These are phyloP conservation scores for Anastatus disparis DNA, from an alignment of 1,140 invertebrate genomes.

Conservation along the genomic window DNA sequence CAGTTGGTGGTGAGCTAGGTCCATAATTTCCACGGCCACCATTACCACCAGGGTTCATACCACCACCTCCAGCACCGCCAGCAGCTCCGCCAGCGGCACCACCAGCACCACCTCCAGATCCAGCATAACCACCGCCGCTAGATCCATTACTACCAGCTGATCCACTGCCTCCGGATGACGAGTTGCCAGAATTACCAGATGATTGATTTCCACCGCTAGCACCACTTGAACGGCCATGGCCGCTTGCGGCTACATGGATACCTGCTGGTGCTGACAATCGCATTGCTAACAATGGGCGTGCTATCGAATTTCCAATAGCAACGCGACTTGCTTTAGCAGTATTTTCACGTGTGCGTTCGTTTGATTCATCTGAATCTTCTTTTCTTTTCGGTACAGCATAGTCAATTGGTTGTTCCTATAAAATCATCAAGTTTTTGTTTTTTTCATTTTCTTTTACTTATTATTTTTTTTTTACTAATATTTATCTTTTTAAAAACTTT, in stretches of 20 bases:
- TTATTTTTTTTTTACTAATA: no score
- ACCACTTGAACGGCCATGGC: slow-evolving; percentile 63
- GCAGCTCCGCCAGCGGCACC: slow-evolving; percentile 71
- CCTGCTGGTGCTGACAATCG: slow-evolving; percentile 57
- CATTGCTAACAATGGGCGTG: slow-evolving; percentile 60
- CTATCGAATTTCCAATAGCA: slow-evolving; percentile 64
- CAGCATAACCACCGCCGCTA: slow-evolving; percentile 64
- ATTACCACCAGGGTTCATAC: slow-evolving; percentile 78
- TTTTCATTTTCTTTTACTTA: no score
- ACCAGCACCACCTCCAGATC: slow-evolving; percentile 61
- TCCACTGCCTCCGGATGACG: slow-evolving; percentile 60
- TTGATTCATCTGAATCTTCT: slow-evolving; percentile 73
- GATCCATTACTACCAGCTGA: slow-evolving; percentile 59
- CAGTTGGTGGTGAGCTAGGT: slow-evolving; percentile 83
- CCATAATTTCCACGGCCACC: slow-evolving; percentile 81
- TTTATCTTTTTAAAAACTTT: not conserved
- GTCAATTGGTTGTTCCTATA: slow-evolving; percentile 86
- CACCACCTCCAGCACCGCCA: slow-evolving; percentile 74
- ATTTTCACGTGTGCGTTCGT: slow-evolving; percentile 67
- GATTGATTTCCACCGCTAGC: slow-evolving; percentile 69
- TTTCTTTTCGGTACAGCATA: slow-evolving; percentile 85
- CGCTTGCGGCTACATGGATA: slow-evolving; percentile 74
- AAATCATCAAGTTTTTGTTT: not conserved
- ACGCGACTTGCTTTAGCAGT: slow-evolving; percentile 68
- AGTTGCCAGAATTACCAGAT: slow-evolving; percentile 67